phyloP scores from a whole-genome alignment of 2,113 vertebrate species.

The Cyprinodon variegatus region DNA sequence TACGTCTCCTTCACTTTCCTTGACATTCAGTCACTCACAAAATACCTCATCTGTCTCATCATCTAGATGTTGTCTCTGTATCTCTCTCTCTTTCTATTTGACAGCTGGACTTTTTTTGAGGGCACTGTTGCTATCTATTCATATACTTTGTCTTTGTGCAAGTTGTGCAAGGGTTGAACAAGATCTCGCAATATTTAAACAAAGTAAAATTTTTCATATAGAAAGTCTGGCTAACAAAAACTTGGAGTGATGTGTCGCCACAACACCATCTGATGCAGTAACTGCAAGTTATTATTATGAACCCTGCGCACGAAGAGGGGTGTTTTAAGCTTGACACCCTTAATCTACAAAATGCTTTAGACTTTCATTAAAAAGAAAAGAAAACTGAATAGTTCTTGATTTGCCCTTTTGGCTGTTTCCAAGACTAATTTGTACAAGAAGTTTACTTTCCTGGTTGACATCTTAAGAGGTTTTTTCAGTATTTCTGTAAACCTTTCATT shows the following conservation, averaged over 20 bases:
- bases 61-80: slow-evolving; percentile 33
- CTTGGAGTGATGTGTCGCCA: not conserved
- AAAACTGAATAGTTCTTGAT: no score
- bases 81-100: slow-evolving; percentile 15
- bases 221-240: not conserved
- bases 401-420: no score
- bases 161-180: not conserved
- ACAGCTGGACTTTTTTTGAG: not conserved
- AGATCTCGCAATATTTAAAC: not conserved
- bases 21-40: slow-evolving; percentile 52
- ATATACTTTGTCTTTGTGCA: not conserved
- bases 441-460: no score
- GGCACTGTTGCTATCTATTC: not conserved
- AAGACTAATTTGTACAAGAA: no score
- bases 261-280: not conserved
- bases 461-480: no score
- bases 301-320: not conserved
- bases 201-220: not conserved
- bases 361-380: not conserved
- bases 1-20: slow-evolving; percentile 37
- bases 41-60: slow-evolving; percentile 49
- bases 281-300: not conserved
- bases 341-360: not conserved
- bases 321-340: no score
- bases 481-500: no score